Evolutionary conservation across 2,888 invertebrate species (phyloP).

Genomic region (Lycia hirtaria): DNA sequence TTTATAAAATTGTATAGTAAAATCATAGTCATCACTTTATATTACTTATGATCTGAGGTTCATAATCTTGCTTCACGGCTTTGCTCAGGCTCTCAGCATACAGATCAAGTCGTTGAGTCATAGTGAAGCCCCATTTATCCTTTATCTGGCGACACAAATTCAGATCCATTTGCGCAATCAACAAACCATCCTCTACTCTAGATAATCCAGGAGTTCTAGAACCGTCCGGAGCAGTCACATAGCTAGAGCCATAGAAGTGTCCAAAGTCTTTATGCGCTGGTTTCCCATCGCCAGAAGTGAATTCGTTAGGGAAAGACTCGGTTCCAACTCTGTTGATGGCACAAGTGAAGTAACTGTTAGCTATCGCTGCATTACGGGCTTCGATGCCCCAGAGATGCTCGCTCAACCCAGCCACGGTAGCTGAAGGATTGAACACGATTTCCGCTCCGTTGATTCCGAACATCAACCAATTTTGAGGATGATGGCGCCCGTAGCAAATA

Average conservation of each 20-base stretch:
- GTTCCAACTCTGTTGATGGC: conserved; percentile 97
- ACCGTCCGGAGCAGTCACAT: conserved; percentile 97
- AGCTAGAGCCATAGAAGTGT: conserved; percentile 98
- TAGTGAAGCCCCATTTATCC: conserved; percentile 97
- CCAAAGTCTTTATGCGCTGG: conserved; percentile 95
- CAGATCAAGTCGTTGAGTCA: conserved; percentile 96
- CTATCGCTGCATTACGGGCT: conserved; percentile 97
- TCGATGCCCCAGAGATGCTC: conserved; percentile 98
- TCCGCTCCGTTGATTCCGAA: conserved; percentile 99
- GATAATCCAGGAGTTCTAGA: conserved; percentile 94
- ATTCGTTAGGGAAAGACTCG: conserved; percentile 89
- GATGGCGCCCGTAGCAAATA: conserved; percentile 99
- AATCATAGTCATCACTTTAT: conserved; percentile 12
- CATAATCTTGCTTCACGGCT: conserved; percentile 61
- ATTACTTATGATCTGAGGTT: conserved; percentile 58
- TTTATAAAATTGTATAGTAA: background rate
- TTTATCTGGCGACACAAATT: conserved; percentile 97
- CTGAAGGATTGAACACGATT: conserved; percentile 99
- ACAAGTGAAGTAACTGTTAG: conserved; percentile 97
- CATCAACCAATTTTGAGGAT: conserved; percentile 99
- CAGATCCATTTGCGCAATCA: conserved; percentile 96
- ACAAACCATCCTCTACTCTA: conserved; percentile 92
- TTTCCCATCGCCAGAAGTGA: conserved; percentile 86
- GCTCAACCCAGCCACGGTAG: conserved; percentile 92
- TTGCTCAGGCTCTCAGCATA: conserved; percentile 91